Evolutionary conservation across 2,797 vertebrate species (phyloP).

Genomic region (Amazona finschi): DNA sequence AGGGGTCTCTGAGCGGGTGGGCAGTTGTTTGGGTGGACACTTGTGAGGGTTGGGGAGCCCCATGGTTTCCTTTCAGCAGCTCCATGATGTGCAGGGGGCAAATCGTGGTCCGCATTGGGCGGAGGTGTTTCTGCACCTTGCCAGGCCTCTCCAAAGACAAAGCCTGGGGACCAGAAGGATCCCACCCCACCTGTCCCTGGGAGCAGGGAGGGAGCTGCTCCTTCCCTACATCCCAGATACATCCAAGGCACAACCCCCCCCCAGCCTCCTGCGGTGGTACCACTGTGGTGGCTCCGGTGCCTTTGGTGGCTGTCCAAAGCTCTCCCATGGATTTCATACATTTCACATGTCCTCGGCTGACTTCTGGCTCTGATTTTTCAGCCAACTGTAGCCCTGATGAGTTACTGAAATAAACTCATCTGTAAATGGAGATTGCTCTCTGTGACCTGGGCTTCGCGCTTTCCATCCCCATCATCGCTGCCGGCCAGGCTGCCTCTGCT

Average conservation of each 20-base stretch:
- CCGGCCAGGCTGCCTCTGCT: neutral
- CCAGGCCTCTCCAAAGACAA: neutral
- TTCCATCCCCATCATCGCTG: neutral
- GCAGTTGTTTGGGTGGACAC: neutral
- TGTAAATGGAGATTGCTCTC: neutral
- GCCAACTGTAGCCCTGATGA: constrained; percentile 9
- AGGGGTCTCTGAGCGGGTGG: neutral
- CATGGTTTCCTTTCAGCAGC: neutral
- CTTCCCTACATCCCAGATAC: neutral
- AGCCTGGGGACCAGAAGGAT: neutral
- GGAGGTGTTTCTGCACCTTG: neutral
- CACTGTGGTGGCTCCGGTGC: fast-evolving
- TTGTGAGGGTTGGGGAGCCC: neutral
- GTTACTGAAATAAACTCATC: constrained; percentile 54
- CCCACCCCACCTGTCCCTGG: neutral
- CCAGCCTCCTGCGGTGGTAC: fast-evolving
- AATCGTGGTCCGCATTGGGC: neutral
- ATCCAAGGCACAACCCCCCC: neutral
- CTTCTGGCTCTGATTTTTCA: constrained; percentile 1
- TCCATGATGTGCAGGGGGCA: neutral
- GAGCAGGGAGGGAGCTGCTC: neutral
- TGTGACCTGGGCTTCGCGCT: neutral
- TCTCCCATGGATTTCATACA: neutral
- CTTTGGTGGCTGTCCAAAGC: neutral
- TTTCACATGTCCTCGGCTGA: neutral